These are phyloP conservation scores for Shinisaurus crocodilurus DNA, from an alignment of 2,113 vertebrate genomes.

Conservation along the genomic window DNA sequence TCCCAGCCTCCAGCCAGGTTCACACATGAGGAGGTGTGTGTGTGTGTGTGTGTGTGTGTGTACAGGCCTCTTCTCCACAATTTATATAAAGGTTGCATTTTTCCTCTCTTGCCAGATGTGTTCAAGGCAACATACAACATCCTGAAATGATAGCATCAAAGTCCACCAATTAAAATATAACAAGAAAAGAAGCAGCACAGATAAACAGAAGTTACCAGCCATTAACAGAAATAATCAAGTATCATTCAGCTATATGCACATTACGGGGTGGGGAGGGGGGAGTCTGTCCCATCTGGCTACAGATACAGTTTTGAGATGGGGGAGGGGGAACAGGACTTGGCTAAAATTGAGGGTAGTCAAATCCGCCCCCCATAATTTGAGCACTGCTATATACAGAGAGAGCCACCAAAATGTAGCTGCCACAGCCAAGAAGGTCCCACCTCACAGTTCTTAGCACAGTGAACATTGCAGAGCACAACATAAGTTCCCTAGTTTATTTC, in stretches of 20 bases:
- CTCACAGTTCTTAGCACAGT: background rate
- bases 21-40: too few relatives aligned
- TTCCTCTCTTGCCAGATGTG: background rate
- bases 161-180: background rate
- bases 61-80: too few relatives aligned
- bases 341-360: background rate
- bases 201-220: background rate
- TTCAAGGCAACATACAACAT: background rate
- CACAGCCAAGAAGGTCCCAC: background rate
- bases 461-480: background rate
- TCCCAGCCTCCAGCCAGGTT: too few relatives aligned
- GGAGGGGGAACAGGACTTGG: background rate
- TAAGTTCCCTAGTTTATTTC: background rate
- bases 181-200: background rate
- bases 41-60: too few relatives aligned
- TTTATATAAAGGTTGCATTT: too few relatives aligned
- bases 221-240: background rate
- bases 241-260: background rate
- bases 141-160: background rate
- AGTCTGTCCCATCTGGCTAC: background rate
- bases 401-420: background rate
- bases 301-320: background rate
- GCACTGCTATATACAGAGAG: background rate
- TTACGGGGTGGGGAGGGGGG: background rate
- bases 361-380: background rate